Evolutionary conservation across 2,888 invertebrate species (phyloP).

Genomic region (Leptura quadrifasciata): DNA sequence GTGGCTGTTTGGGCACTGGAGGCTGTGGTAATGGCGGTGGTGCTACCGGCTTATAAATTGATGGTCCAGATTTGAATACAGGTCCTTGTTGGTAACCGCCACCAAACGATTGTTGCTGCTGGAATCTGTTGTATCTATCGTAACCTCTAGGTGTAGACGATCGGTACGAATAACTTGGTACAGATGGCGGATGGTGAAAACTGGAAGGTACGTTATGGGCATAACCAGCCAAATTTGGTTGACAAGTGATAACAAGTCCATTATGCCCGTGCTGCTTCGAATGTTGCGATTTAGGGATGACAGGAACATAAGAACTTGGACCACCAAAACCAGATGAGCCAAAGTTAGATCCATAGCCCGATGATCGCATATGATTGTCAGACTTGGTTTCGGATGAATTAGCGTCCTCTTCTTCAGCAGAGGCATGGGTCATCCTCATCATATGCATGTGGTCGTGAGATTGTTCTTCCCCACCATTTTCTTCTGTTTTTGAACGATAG

Average conservation of each 20-base stretch:
- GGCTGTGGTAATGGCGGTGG: conserved; percentile 42
- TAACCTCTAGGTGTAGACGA: conserved; percentile 47
- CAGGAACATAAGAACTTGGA: conserved; percentile 31
- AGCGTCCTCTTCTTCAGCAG: conserved; percentile 34
- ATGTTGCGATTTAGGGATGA: conserved; percentile 47
- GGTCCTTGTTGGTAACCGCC: conserved; percentile 42
- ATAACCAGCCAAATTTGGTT: conserved; percentile 72
- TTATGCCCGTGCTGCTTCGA: conserved; percentile 61
- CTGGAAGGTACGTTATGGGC: conserved; percentile 60
- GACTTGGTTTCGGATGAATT: background rate
- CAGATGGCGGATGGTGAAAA: conserved; percentile 38
- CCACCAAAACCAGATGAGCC: conserved; percentile 40
- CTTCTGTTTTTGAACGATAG: conserved; percentile 52
- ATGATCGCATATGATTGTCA: conserved; percentile 30
- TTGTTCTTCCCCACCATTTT: conserved; percentile 46
- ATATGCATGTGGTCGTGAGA: conserved; percentile 34
- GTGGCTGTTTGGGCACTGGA: conserved; percentile 38
- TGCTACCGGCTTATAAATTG: background rate
- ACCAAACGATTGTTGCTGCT: conserved; percentile 41
- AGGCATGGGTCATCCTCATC: conserved; percentile 38
- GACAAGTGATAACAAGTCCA: conserved; percentile 72
- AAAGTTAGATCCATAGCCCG: conserved; percentile 17
- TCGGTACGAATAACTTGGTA: conserved; percentile 46
- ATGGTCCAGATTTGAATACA: conserved; percentile 15
- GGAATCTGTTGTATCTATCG: conserved; percentile 48